phyloP scores from a whole-genome alignment of 2,113 vertebrate genomes.

The Varanus salvator region DNA sequence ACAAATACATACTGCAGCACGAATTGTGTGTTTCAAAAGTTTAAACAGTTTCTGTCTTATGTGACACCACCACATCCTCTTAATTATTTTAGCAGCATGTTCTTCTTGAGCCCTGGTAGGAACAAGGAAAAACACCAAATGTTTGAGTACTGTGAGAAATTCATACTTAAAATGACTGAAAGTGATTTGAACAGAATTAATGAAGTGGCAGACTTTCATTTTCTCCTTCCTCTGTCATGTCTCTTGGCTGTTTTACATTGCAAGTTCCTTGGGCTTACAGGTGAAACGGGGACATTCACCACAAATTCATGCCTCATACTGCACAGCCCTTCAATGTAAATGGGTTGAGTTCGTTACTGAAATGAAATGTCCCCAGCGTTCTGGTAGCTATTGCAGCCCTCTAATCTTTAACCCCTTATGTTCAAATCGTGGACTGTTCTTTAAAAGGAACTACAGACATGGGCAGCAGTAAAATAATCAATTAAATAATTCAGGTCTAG shows the following conservation, averaged over 20 bases:
- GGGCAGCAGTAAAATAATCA: too few relatives aligned
- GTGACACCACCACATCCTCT: conserved; percentile 64
- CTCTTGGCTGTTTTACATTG: background rate
- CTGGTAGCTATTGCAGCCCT: too few relatives aligned
- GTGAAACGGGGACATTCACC: too few relatives aligned
- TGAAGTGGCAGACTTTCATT: background rate
- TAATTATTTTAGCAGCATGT: conserved; percentile 60
- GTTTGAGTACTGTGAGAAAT: background rate
- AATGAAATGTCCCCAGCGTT: too few relatives aligned
- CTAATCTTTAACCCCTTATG: background rate
- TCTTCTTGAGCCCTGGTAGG: conserved; percentile 40
- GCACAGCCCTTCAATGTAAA: too few relatives aligned
- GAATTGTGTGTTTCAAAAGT: conserved; percentile 69
- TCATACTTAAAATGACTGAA: background rate
- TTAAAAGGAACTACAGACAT: background rate
- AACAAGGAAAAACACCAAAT: background rate
- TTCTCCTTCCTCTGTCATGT: background rate
- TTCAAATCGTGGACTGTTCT: background rate
- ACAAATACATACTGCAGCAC: conserved; percentile 69
- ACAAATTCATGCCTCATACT: too few relatives aligned
- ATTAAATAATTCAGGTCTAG: too few relatives aligned
- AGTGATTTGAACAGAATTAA: background rate
- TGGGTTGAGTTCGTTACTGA: too few relatives aligned
- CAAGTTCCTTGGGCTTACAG: background rate
- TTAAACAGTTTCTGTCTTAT: conserved; percentile 63